phyloP scores from a whole-genome alignment of 2,113 vertebrate genomes.

The Sylvia atricapilla region DNA sequence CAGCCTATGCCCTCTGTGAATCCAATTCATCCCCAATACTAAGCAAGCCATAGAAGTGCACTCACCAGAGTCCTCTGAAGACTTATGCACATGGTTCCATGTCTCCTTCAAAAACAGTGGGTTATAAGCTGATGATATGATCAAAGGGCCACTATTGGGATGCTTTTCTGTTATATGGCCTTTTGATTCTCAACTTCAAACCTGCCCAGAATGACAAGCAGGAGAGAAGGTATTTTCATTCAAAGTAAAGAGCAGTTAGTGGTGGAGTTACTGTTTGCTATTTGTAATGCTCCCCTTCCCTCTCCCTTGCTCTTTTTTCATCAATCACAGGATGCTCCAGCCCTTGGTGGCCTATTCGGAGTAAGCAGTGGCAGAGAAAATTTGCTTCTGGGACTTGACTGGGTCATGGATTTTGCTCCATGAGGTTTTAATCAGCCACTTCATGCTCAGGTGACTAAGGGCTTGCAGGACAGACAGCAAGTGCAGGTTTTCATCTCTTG shows the following conservation, averaged over 20 bases:
- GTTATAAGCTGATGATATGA: background rate
- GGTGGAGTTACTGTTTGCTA: background rate
- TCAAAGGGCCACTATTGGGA: background rate
- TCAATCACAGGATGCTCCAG: background rate
- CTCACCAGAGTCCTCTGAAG: background rate
- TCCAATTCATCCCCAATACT: background rate
- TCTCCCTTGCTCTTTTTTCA: background rate
- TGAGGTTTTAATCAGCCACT: background rate
- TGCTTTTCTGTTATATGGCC: background rate
- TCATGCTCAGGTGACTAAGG: background rate
- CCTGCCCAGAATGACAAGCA: background rate
- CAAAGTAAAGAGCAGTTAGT: background rate
- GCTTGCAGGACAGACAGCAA: background rate
- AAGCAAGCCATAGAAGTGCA: background rate
- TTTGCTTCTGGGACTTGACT: background rate
- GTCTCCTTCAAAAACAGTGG: background rate
- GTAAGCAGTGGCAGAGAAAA: background rate
- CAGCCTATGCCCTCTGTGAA: background rate
- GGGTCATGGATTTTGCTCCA: background rate
- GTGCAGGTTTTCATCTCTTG: background rate
- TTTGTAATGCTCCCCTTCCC: background rate
- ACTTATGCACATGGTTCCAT: background rate
- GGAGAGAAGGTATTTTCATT: background rate
- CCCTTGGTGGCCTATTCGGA: background rate
- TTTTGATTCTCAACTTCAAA: background rate